A percentile compares a stretch with the other conserved stretches of the same genome.
Evolutionary conservation across 2,113 vertebrate species (phyloP).

Genomic region (Gorilla gorilla): DNA sequence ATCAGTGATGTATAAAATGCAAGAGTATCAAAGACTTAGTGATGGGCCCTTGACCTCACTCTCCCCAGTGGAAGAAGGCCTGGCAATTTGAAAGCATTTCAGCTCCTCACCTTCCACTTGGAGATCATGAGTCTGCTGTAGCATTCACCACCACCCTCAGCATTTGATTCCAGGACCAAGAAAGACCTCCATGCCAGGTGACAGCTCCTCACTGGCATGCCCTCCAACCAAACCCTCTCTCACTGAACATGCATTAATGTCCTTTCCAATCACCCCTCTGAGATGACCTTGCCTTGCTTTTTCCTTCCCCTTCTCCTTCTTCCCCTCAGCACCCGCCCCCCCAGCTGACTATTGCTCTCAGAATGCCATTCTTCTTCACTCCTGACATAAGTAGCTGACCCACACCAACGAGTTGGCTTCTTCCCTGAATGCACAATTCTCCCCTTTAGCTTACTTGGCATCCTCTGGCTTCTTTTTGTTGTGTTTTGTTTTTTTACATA

Average conservation of each 20-base stretch:
- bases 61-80: neutral
- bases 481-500: conserved; percentile 40
- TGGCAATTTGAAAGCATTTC: neutral
- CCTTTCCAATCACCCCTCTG: conserved; percentile 8
- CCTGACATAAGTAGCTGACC: conserved; percentile 2
- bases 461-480: conserved; percentile 45
- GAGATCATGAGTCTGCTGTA: neutral
- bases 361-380: neutral
- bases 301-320: neutral
- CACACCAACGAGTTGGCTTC: neutral
- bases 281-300: neutral
- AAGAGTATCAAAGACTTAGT: neutral
- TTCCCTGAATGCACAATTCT: conserved; percentile 30
- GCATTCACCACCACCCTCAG: neutral
- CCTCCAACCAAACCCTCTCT: neutral
- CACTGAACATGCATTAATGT: neutral
- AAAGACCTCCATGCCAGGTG: neutral
- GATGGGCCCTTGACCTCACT: neutral
- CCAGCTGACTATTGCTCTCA: neutral
- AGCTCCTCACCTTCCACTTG: neutral
- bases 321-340: neutral
- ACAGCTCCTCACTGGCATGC: neutral
- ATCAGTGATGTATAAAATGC: conserved; percentile 13
- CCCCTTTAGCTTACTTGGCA: conserved; percentile 59
- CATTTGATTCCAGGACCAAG: neutral